A percentile compares a stretch with the other conserved stretches of the same genome.
Evolutionary conservation across 2,797 vertebrate genomes (phyloP).

Genomic region (Hozukius guyotensis): DNA sequence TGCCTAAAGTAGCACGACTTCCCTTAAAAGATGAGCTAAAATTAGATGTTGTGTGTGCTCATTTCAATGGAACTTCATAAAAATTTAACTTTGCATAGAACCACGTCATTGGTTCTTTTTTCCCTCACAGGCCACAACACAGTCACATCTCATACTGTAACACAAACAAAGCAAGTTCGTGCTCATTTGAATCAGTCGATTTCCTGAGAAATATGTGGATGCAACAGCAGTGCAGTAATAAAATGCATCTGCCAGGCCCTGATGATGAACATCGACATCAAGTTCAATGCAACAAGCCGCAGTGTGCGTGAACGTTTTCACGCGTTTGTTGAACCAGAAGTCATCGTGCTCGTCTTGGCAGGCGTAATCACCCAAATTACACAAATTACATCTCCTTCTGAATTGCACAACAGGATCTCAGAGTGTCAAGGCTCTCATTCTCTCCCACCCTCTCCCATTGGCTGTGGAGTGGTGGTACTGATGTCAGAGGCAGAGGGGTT

Average conservation of each 20-base stretch:
- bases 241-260: background rate
- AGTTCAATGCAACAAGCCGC: background rate
- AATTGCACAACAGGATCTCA: constrained; percentile 68
- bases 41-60: background rate
- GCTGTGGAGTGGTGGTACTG: constrained; percentile 68
- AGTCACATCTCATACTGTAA: background rate
- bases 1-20: background rate
- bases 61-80: background rate
- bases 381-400: constrained; percentile 65
- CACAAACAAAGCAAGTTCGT: background rate
- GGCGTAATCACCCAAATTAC: constrained; percentile 57
- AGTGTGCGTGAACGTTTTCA: background rate
- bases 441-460: constrained; percentile 60
- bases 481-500: constrained; percentile 83
- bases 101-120: background rate
- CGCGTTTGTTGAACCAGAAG: constrained; percentile 29
- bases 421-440: constrained; percentile 63
- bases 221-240: background rate
- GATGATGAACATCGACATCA: background rate
- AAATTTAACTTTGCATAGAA: background rate
- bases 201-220: background rate
- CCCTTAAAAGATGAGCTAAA: background rate
- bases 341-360: constrained; percentile 22
- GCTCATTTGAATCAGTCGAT: background rate
- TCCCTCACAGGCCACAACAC: background rate